Base-by-base conservation (phyloP, 2,797 vertebrate species). In the Macropodus opercularis region DNA sequence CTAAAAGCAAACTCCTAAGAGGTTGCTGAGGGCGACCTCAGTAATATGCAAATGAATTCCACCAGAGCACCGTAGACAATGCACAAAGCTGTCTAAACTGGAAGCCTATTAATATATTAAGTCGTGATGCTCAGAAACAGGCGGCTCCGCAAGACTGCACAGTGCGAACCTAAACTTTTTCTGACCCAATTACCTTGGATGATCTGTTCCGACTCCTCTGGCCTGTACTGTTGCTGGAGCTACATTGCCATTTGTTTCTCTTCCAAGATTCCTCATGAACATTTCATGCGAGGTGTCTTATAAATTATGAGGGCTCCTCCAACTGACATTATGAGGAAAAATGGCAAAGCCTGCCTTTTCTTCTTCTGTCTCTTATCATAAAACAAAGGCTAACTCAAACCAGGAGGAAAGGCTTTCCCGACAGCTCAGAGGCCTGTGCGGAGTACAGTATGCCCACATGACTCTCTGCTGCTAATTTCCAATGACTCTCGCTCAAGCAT, bases 221-320 rank as follows among this genome's bases (percentile, higher is more conserved):
- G 79, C 73, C 80, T 39, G 60, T 39, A 40, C 70, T 17, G 80
- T 68, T 77, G 72, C 80, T 54, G 69, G 52, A 81, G 78, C 77
- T 69, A 17, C 63, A 10, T 58, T 40, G 54, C 79, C 80, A 75
- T 83, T 85, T 82, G 82, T 76, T 79, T 85, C 85, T 86, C 79
- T 90, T 90, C 87, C 80, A 88, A 91, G 80, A 89, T 87, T 90
- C 84, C 79, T 87, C 88, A 90, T 92, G 59, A 90, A 90, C 81
- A 81, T 92, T 92, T 92, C 59, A 92, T 91, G 79, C 19, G 72
- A 87, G 85, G 80, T 84, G 83, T 89, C 85, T 91, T 69, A 89
- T 91, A 87, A 92, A 92, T 92, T 85, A 91, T 90, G 87, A 89
- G 86, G 59, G 48, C 59, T 83, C 63, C 75, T 89, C 79, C 80